Percentiles rank a stretch among this genome's conserved stretches.
phyloP scores from a whole-genome alignment of 2,113 vertebrate genomes.

The Rhabdomys dilectus region DNA sequence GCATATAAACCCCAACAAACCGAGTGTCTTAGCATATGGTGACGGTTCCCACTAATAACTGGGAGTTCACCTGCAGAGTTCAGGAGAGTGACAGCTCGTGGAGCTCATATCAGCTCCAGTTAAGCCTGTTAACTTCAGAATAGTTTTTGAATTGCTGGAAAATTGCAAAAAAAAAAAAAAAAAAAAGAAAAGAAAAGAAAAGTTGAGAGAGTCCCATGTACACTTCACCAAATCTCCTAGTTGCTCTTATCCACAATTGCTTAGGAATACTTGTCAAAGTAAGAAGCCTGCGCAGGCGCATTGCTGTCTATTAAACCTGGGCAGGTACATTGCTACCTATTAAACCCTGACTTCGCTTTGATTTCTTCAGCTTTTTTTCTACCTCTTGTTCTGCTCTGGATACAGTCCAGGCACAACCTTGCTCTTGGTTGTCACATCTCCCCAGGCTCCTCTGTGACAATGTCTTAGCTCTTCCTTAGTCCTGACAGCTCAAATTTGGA shows the following conservation, averaged over 20 bases:
- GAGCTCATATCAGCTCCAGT: neutral
- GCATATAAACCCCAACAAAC: neutral
- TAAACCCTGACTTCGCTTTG: neutral
- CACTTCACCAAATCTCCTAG: neutral
- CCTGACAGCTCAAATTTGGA: neutral
- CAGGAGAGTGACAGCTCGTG: neutral
- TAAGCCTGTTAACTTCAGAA: neutral
- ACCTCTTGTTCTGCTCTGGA: neutral
- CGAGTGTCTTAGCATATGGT: neutral
- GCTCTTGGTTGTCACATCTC: neutral
- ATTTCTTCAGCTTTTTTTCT: neutral
- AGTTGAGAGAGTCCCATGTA: neutral
- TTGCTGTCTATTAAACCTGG: neutral
- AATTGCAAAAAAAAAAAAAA: neutral
- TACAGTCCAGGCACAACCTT: too few relatives aligned
- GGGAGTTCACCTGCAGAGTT: neutral
- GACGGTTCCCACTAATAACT: neutral
- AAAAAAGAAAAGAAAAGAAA: neutral
- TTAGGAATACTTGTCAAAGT: neutral
- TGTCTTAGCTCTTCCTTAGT: neutral
- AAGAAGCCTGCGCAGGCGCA: neutral
- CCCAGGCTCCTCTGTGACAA: neutral
- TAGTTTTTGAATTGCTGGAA: conserved; percentile 14
- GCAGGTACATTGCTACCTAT: neutral
- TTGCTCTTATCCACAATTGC: neutral